Base-by-base conservation (phyloP, 2,797 vertebrate species). In the Falco novaeseelandiae region DNA sequence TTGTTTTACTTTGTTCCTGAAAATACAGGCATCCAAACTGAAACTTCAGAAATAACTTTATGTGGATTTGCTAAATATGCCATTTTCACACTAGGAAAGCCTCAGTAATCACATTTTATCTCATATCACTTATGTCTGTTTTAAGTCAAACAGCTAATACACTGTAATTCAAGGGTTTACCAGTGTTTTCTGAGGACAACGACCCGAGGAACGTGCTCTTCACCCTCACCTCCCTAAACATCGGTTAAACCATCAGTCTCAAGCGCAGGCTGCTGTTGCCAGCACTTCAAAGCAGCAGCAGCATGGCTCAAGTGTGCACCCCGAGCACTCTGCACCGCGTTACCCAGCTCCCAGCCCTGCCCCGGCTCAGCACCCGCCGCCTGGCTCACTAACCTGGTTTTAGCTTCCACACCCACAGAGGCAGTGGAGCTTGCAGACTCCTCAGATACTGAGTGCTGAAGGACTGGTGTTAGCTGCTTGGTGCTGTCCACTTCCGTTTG, bases 311-410 rank as follows among this genome's bases (percentile, higher is more conserved):
- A 55, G 20, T 23, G n/a, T 27, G n/a, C 1, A 1, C 59, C 91
- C 86, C 10, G 18, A 86, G 91, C 71, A 71, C 73, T 63, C 82
- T 63, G 86, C 27, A 17, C 84, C 80, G 55, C 77, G 19, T 6
- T 52, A 49, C 44, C 62, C 4, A 11, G 14, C 34, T 84, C 51
- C 63, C 40, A 73, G 70, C 49, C 67, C 70, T 62, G 62, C 36
- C 46, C 76, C 46, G 49, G 81, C 36, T 66, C 58, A 65, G 63
- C 44, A 92, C 32, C 82, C 12, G 4, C 36, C 62, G 12, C 48
- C 73, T 89, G 48, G 0, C 90, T 59, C 87, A 93, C 99, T 98
- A 89, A 99, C 99, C 99, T 99, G 99, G 98, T 99, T 98, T 98
- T 99, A 97, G 99, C 98, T 98, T 99, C 99, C 95, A 98, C 98